Conservation (phyloP, 2,888 invertebrate genomes). For the Tenthredo amoena region DNA sequence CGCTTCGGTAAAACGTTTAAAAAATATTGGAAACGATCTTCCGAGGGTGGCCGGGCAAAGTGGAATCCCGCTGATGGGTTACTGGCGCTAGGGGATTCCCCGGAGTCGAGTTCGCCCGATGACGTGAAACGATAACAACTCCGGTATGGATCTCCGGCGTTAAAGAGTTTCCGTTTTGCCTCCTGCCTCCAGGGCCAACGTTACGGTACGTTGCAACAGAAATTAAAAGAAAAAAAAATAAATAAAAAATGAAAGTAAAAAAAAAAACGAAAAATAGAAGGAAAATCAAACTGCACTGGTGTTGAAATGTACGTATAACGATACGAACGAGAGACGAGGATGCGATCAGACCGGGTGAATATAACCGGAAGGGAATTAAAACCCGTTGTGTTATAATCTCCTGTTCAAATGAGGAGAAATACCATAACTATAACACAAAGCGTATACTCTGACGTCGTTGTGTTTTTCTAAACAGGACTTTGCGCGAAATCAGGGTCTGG, state of each 20-base stretch:
- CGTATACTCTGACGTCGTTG: neutral
- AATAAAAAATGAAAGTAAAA: neutral
- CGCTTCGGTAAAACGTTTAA: constrained; percentile 17
- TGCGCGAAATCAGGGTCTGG: constrained; percentile 37
- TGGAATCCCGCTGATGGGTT: constrained; percentile 10
- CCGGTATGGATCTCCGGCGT: constrained; percentile 20
- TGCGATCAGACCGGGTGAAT: neutral
- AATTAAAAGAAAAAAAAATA: neutral
- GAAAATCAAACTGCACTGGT: neutral
- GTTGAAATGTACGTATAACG: neutral
- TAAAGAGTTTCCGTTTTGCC: constrained; percentile 33
- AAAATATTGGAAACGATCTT: constrained; percentile 33
- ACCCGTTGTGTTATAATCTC: constrained; percentile 20
- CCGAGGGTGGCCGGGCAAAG: constrained; percentile 29
- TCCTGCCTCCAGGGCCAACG: neutral
- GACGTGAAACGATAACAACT: constrained; percentile 44
- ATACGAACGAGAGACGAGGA: neutral
- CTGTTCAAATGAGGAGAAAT: neutral
- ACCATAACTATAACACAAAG: constrained; percentile 29
- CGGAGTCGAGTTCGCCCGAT: constrained; percentile 35
- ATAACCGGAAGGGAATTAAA: neutral
- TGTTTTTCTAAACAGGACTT: constrained; percentile 44
- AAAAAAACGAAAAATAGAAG: neutral
- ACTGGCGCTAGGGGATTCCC: constrained; percentile 9
- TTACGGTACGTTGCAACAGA: neutral